Conservation (phyloP, 2,113 vertebrate species). For the Athene cunicularia region DNA sequence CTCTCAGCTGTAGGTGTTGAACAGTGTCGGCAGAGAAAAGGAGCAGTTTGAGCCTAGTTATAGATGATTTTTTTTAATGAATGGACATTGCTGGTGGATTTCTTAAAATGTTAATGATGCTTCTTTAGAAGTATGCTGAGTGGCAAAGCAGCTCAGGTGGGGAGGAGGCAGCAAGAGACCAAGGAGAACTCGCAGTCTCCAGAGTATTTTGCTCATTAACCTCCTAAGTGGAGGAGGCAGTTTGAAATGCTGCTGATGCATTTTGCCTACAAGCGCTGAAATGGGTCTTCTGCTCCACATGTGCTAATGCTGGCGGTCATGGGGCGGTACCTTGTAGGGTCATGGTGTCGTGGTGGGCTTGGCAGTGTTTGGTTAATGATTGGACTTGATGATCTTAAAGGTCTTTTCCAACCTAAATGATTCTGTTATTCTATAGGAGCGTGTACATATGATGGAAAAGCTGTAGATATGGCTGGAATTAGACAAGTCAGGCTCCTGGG, state of each 20-base stretch:
- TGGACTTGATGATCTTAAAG: neutral
- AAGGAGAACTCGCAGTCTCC: neutral
- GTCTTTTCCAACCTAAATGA: neutral
- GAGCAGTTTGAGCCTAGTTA: neutral
- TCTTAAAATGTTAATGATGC: neutral
- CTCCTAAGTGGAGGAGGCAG: conserved; percentile 11
- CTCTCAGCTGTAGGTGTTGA: neutral
- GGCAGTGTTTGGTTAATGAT: too few relatives aligned
- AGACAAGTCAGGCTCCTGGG: neutral
- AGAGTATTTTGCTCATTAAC: conserved; percentile 45
- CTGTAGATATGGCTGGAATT: neutral
- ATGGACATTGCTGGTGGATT: neutral
- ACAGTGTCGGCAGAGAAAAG: neutral
- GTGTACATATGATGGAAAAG: accelerated
- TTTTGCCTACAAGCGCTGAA: neutral
- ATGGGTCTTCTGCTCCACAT: neutral
- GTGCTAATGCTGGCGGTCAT: neutral
- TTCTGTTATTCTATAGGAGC: neutral
- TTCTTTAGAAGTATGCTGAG: neutral
- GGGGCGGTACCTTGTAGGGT: neutral
- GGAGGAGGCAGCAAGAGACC: neutral
- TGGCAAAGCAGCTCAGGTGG: neutral
- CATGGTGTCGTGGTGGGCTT: neutral
- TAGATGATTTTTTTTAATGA: neutral
- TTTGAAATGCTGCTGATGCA: neutral